Evolutionary conservation across 2,888 invertebrate genomes (phyloP).

Genomic region (Tiliacea aurago): DNA sequence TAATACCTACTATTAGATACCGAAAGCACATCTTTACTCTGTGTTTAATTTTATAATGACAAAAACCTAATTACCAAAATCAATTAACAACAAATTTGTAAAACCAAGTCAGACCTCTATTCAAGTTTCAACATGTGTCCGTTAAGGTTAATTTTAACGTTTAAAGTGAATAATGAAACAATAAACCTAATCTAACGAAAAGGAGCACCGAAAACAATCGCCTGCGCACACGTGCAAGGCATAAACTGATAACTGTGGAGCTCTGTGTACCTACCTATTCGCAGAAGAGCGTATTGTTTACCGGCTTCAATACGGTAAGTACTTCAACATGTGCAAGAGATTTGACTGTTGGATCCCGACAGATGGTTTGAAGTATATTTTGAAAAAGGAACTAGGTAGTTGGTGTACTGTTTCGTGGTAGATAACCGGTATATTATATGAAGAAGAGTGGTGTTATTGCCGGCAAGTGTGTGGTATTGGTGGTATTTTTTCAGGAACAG

Average conservation of each 20-base stretch:
- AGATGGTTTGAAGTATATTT: conserved; percentile 10
- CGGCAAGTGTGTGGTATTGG: not conserved
- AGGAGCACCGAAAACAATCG: conserved; percentile 70
- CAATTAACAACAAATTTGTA: no score
- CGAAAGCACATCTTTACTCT: no score
- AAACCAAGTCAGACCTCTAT: conserved; percentile 5
- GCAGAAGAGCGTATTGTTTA: conserved; percentile 76
- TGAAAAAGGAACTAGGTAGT: not conserved
- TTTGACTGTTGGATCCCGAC: conserved; percentile 49
- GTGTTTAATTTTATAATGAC: not conserved
- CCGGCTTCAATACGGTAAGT: conserved; percentile 67
- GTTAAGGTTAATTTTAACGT: conserved; percentile 15
- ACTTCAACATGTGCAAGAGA: conserved; percentile 82
- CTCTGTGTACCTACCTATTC: conserved; percentile 81
- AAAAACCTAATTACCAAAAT: not conserved
- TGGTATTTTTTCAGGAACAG: not conserved
- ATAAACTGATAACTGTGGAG: conserved; percentile 75
- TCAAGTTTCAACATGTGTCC: conserved; percentile 51
- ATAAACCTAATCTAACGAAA: conserved; percentile 49
- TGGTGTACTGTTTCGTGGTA: conserved; percentile 7
- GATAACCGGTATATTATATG: not conserved
- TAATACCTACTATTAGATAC: not conserved
- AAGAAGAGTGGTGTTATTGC: not conserved
- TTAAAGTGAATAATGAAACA: conserved; percentile 44
- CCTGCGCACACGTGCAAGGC: conserved; percentile 83